Evolutionary conservation across 1,140 invertebrate species (phyloP).

Genomic region (Pteromalus puparum): DNA sequence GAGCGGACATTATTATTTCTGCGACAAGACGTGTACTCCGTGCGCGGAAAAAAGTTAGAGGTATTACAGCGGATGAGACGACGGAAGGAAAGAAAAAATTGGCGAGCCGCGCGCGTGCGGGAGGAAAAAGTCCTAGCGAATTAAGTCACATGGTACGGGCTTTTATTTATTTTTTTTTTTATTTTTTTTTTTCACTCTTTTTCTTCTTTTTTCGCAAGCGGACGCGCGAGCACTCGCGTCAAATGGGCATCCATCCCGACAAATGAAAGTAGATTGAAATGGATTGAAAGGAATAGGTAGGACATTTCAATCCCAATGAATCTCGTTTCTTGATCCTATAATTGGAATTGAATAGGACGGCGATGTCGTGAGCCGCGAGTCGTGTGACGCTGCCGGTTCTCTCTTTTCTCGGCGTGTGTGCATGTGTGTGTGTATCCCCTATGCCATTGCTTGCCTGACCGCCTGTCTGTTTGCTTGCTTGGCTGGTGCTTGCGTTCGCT

Average conservation of each 20-base stretch:
- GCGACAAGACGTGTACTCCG: neutral
- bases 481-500: neutral
- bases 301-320: constrained; percentile 43
- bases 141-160: neutral
- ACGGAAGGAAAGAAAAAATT: constrained; percentile 12
- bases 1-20: neutral
- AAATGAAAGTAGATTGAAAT: constrained; percentile 45
- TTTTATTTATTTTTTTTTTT: neutral
- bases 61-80: constrained; percentile 7
- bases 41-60: neutral
- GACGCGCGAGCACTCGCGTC: constrained; percentile 2
- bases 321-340: constrained; percentile 39
- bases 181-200: neutral
- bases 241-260: constrained; percentile 38
- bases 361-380: neutral
- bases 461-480: neutral
- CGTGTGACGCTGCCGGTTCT: neutral
- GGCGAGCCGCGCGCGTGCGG: neutral
- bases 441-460: neutral
- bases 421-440: neutral
- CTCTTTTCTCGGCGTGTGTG: neutral
- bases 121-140: neutral
- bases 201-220: neutral
- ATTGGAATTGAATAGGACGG: constrained; percentile 37
- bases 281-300: constrained; percentile 41